phyloP scores from a whole-genome alignment of 35 echinoderm and acorn worm species.

The Ophioderma brevispina region DNA sequence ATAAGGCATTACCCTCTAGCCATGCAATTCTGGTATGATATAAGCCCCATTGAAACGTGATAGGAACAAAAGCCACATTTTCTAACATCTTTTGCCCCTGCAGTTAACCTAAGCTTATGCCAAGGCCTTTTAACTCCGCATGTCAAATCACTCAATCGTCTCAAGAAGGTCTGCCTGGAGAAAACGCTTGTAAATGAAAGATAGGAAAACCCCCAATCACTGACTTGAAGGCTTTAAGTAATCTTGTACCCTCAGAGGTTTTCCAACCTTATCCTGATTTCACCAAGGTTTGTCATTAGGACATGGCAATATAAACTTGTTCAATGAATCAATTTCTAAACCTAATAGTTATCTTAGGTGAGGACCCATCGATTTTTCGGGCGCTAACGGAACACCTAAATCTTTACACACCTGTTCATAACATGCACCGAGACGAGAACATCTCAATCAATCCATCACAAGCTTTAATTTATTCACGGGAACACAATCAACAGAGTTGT shows the following conservation, averaged over 20 bases:
- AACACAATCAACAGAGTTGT: too few species aligned
- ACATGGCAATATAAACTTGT: background rate
- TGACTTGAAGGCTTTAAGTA: background rate
- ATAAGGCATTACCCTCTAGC: background rate
- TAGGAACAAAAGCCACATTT: background rate
- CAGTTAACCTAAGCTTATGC: background rate
- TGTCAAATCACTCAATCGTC: constrained; percentile 19
- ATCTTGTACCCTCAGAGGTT: background rate
- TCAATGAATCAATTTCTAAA: background rate
- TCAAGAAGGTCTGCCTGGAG: constrained; percentile 16
- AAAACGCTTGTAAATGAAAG: background rate
- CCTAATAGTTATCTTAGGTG: background rate
- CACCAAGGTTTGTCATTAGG: background rate
- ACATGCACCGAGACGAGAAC: too few species aligned
- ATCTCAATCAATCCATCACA: too few species aligned
- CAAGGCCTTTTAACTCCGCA: background rate
- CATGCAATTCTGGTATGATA: background rate
- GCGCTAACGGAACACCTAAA: background rate
- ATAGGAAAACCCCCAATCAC: background rate
- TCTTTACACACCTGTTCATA: too few species aligned
- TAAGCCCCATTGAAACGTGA: background rate
- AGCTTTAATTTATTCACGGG: too few species aligned
- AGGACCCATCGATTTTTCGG: background rate
- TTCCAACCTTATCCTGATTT: background rate
- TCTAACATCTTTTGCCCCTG: constrained; percentile 6